These are phyloP conservation scores for Myiopsitta monachus DNA, from an alignment of 2,113 vertebrate genomes.

Conservation along the genomic window DNA sequence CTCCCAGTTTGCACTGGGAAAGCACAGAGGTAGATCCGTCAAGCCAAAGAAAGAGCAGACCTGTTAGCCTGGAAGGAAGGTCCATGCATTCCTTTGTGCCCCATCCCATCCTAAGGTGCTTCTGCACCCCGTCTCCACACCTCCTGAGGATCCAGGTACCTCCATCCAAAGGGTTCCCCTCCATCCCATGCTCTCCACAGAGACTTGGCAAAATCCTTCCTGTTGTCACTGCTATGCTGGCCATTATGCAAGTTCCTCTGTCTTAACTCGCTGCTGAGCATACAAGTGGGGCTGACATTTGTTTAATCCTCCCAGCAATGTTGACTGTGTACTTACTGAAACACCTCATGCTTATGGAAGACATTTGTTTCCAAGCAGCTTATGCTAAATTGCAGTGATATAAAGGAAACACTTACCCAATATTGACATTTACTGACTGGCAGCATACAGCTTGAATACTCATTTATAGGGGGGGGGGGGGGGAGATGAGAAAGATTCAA, in stretches of 20 bases:
- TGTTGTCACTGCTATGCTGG: background rate
- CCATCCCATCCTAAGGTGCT: too few species aligned
- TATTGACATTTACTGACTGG: slow-evolving; percentile 79
- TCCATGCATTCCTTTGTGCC: accelerated
- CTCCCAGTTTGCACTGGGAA: background rate
- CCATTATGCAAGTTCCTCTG: background rate
- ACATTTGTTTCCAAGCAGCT: slow-evolving; percentile 79
- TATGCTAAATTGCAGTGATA: slow-evolving; percentile 75
- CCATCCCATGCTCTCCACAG: background rate
- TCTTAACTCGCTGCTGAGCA: slow-evolving; percentile 26
- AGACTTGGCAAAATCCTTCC: background rate
- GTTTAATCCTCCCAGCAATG: slow-evolving; percentile 69
- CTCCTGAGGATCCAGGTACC: background rate
- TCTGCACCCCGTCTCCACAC: accelerated
- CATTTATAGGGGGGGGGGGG: slow-evolving; percentile 10
- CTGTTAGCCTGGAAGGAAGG: background rate
- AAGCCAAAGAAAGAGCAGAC: accelerated
- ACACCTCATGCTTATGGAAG: slow-evolving; percentile 70
- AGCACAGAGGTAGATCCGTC: background rate
- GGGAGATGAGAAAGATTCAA: background rate
- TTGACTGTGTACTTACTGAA: slow-evolving; percentile 73
- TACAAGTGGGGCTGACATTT: slow-evolving; percentile 72
- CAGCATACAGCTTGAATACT: slow-evolving; percentile 63
- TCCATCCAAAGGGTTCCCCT: background rate
- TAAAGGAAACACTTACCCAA: slow-evolving; percentile 78